Evolutionary conservation across 2,888 invertebrate species (phyloP).

Genomic region (Mesorhabditis spiculigera): DNA sequence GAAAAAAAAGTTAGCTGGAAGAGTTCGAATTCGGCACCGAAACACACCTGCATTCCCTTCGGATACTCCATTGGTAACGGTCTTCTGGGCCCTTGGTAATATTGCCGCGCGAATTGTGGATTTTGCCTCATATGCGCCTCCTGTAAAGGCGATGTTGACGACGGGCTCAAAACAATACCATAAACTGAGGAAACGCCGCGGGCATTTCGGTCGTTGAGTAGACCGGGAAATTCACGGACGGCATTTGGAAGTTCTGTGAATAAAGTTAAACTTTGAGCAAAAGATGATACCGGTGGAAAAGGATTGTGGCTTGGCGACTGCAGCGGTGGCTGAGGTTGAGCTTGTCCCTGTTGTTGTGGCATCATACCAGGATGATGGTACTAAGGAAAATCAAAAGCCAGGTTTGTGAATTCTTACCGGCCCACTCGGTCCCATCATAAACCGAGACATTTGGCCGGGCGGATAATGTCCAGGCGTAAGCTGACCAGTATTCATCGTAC

Average conservation of each 20-base stretch:
- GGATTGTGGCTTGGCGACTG: too few species aligned
- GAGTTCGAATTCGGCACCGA: neutral
- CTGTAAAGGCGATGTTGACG: neutral
- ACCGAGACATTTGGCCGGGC: too few species aligned
- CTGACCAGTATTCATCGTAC: too few species aligned
- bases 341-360: too few species aligned
- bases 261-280: neutral
- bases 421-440: too few species aligned
- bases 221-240: neutral
- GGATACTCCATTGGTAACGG: neutral
- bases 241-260: conserved; percentile 3
- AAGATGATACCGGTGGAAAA: neutral
- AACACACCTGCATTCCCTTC: neutral
- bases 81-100: neutral
- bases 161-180: neutral
- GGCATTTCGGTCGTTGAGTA: neutral
- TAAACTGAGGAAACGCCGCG: neutral
- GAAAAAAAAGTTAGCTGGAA: too few species aligned
- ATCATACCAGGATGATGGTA: too few species aligned
- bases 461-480: too few species aligned
- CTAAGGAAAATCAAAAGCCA: too few species aligned
- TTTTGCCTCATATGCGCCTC: neutral
- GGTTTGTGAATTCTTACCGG: too few species aligned
- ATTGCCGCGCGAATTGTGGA: neutral
- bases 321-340: too few species aligned